Evolutionary conservation across 2,113 vertebrate species (phyloP).

Genomic region (Heliornis fulica): DNA sequence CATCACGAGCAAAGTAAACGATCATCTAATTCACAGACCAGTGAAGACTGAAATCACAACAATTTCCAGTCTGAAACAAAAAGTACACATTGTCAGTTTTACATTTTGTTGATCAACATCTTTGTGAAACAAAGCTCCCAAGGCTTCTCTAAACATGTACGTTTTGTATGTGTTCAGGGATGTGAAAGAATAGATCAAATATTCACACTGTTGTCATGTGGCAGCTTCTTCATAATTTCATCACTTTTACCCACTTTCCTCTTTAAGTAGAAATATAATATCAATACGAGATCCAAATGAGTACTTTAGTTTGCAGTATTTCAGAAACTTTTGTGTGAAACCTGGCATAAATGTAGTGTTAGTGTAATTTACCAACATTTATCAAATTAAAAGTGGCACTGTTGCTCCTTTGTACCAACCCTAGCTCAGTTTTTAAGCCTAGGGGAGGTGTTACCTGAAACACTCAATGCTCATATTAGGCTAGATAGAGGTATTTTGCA

Average conservation of each 20-base stretch:
- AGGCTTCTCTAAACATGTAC: background rate
- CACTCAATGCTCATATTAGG: background rate
- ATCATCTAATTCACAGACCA: background rate
- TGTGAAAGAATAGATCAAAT: background rate
- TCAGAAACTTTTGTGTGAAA: background rate
- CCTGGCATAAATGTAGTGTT: too few species aligned
- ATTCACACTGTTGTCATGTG: background rate
- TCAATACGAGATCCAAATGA: background rate
- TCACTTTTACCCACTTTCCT: background rate
- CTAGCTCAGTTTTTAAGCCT: background rate
- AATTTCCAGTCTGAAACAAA: background rate
- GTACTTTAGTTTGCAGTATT: background rate
- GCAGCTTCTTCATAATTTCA: background rate
- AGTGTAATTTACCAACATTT: too few species aligned
- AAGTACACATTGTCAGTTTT: fast-evolving
- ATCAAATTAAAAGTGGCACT: too few species aligned
- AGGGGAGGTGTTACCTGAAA: background rate
- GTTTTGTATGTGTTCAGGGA: background rate
- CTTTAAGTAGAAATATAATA: background rate
- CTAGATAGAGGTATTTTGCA: background rate
- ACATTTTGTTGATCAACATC: background rate
- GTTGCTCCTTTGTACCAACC: background rate
- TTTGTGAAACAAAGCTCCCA: background rate
- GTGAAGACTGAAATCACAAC: background rate
- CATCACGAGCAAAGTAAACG: too few species aligned